Percentiles rank a stretch among this genome's conserved stretches.
phyloP scores from a whole-genome alignment of 2,113 vertebrate genomes.

The Microcebus lehilahytsara region DNA sequence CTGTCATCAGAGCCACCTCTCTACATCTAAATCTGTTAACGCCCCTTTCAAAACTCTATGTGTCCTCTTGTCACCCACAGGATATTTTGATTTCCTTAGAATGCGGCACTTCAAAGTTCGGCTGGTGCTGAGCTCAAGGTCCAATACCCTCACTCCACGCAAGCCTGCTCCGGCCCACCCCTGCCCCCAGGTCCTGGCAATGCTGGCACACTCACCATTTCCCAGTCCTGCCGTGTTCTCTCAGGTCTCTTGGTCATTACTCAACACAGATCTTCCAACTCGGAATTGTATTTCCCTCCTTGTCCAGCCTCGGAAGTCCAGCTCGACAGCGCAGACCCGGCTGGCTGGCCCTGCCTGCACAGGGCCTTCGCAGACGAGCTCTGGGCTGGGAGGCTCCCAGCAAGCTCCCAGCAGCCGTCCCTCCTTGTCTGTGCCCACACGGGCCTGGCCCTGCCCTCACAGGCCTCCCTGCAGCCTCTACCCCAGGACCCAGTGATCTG shows the following conservation, averaged over 20 bases:
- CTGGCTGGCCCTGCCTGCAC: neutral
- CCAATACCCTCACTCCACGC: rapidly evolving
- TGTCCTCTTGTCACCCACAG: neutral
- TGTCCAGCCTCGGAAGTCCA: neutral
- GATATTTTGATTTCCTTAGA: neutral
- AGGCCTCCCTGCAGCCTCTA: neutral
- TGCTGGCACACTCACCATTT: slow-evolving; percentile 55
- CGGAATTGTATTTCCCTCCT: neutral
- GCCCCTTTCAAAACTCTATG: neutral
- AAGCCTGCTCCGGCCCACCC: neutral
- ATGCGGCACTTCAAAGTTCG: neutral
- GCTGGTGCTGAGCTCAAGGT: rapidly evolving
- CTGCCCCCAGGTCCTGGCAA: neutral
- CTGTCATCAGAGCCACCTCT: neutral
- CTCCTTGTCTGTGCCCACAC: neutral
- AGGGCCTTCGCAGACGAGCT: neutral
- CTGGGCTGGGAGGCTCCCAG: neutral
- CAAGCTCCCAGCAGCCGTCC: neutral
- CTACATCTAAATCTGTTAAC: neutral
- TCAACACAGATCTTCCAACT: neutral
- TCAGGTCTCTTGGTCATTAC: neutral
- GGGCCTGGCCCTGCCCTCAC: neutral
- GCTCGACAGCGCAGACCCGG: neutral
- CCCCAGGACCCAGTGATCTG: neutral
- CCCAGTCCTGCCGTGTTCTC: neutral